These are phyloP conservation scores for Grantiella picta DNA, from an alignment of 2,113 vertebrate species.

Conservation along the genomic window DNA sequence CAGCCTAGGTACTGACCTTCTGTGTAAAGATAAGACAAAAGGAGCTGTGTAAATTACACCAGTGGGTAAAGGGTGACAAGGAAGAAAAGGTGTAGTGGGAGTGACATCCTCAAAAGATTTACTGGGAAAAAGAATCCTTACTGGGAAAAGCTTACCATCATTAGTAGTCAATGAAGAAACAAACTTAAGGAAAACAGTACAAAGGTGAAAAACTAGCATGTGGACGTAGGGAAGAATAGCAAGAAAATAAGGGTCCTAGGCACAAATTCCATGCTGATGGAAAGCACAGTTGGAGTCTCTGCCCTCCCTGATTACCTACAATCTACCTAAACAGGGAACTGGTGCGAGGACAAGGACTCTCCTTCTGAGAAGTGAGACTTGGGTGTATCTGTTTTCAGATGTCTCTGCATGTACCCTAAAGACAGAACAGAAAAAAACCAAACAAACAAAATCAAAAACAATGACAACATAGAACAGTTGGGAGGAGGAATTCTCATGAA, in stretches of 20 bases:
- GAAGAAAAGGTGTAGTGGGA: not conserved
- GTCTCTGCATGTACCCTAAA: not conserved
- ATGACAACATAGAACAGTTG: not conserved
- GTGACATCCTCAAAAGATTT: not conserved
- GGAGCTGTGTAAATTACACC: not conserved
- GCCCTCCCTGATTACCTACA: not conserved
- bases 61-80: not conserved
- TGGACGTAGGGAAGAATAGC: not conserved
- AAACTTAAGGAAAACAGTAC: conserved; percentile 10
- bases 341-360: not conserved
- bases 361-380: not conserved
- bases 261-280: not conserved
- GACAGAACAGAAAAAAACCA: not conserved
- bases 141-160: not conserved
- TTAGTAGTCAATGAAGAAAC: conserved; percentile 38
- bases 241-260: not conserved
- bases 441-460: not conserved
- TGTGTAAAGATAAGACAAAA: not conserved
- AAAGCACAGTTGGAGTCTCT: conserved; percentile 8
- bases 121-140: not conserved
- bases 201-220: conserved; percentile 14
- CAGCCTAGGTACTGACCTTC: not conserved
- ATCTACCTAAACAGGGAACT: not conserved
- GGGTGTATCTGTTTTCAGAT: not conserved
- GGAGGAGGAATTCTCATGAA: not conserved